These are phyloP conservation scores for Thymallus thymallus DNA, from an alignment of 2,113 vertebrate species.

Conservation along the genomic window DNA sequence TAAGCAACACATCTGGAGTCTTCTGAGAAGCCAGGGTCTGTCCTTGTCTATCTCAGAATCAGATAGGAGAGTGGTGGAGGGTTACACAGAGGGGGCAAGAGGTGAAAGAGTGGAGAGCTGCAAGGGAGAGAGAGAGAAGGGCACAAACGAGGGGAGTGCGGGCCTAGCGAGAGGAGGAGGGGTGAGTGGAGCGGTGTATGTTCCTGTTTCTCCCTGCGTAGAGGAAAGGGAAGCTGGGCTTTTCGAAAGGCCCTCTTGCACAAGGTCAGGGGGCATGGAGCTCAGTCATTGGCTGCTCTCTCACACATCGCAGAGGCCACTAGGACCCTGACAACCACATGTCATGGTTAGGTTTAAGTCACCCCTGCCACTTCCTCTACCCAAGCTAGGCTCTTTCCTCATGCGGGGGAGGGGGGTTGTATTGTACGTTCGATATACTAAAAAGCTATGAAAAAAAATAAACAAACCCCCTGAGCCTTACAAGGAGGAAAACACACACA, in stretches of 20 bases:
- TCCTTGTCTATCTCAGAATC: neutral
- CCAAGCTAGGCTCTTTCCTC: too few species aligned
- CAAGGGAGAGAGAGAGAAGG: neutral
- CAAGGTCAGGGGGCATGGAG: conserved; percentile 45
- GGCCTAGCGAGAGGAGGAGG: neutral
- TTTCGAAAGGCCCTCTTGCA: conserved; percentile 44
- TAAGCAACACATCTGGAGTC: neutral
- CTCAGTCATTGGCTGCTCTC: conserved; percentile 46
- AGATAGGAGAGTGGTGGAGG: neutral
- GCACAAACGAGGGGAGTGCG: neutral
- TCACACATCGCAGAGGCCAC: conserved; percentile 25
- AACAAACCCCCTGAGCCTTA: too few species aligned
- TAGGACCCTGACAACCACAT: neutral
- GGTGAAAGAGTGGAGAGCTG: too few species aligned
- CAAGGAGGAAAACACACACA: neutral
- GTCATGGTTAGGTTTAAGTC: neutral
- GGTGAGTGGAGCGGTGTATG: neutral
- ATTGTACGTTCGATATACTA: too few species aligned
- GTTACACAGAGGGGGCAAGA: too few species aligned
- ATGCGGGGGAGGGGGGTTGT: too few species aligned
- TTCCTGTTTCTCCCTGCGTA: neutral
- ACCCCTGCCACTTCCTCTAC: neutral
- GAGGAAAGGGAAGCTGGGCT: conserved; percentile 15
- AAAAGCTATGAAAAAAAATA: too few species aligned
- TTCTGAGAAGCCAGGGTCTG: neutral